Evolutionary conservation across 2,797 vertebrate species (phyloP).

Genomic region (Anguilla obscura): DNA sequence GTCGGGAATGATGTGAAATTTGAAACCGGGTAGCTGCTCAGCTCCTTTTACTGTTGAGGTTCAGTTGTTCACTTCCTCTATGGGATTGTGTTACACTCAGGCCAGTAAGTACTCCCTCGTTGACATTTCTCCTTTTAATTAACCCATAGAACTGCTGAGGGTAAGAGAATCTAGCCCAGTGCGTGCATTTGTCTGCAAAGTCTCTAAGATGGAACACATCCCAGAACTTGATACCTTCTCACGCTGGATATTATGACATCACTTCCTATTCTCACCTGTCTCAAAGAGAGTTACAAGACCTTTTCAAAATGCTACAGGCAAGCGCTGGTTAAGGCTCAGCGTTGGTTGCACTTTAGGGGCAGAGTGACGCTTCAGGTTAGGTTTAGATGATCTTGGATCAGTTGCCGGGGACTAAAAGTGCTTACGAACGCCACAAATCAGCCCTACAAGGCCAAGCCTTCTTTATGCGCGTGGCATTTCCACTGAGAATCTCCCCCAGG

Average conservation of each 20-base stretch:
- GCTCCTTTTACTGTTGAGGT: background rate
- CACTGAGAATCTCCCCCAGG: background rate
- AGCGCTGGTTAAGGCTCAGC: background rate
- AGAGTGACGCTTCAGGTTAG: background rate
- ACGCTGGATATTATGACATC: background rate
- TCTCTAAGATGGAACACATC: background rate
- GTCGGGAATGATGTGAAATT: background rate
- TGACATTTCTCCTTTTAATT: slow-evolving; percentile 15
- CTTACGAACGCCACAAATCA: background rate
- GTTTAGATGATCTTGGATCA: slow-evolving; percentile 11
- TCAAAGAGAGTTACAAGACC: background rate
- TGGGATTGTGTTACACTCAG: background rate
- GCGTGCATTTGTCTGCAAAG: background rate
- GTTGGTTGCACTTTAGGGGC: background rate
- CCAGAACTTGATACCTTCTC: background rate
- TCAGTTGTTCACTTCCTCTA: background rate
- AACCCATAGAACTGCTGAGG: background rate
- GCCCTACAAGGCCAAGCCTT: background rate
- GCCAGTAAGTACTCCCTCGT: slow-evolving; percentile 1
- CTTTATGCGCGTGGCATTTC: background rate
- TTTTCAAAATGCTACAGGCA: background rate
- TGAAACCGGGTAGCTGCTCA: background rate
- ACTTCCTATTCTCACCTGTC: background rate
- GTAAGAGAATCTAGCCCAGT: background rate
- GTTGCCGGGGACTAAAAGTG: background rate